Conservation (phyloP, 2,113 vertebrate species). For the Xiphophorus hellerii region DNA sequence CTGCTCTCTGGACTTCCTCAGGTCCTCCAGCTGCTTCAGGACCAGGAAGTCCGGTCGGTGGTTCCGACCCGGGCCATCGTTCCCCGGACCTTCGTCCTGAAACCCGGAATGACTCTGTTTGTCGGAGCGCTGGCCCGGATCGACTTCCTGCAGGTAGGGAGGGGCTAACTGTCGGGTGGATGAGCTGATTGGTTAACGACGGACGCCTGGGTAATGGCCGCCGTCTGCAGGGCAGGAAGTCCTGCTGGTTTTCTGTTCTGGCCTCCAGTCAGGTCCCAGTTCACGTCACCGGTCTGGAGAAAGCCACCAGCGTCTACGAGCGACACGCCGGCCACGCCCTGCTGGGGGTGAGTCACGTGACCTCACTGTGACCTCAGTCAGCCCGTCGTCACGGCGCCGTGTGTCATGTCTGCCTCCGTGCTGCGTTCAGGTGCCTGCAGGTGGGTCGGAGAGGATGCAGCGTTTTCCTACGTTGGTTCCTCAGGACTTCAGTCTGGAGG, state of each 20-base stretch:
- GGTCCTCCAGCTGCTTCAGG: conserved; percentile 88
- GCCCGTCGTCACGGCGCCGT: too few relatives aligned
- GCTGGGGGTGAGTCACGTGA: conserved; percentile 82
- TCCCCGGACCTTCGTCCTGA: conserved; percentile 90
- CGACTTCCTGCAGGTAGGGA: conserved; percentile 88
- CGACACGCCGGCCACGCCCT: conserved; percentile 83
- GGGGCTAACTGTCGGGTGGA: neutral
- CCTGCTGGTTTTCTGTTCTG: conserved; percentile 91
- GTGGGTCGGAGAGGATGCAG: conserved; percentile 90
- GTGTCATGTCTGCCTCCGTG: neutral
- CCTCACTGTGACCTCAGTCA: too few relatives aligned
- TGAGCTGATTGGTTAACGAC: neutral
- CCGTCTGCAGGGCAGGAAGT: conserved; percentile 79
- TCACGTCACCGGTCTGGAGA: conserved; percentile 81
- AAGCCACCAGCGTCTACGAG: conserved; percentile 82
- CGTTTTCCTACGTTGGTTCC: conserved; percentile 84
- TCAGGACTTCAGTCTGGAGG: conserved; percentile 85
- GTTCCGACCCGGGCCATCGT: conserved; percentile 85
- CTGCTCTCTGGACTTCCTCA: conserved; percentile 51
- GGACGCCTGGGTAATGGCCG: too few relatives aligned
- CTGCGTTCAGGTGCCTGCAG: conserved; percentile 82
- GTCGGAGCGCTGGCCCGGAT: conserved; percentile 88
- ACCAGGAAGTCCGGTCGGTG: conserved; percentile 88
- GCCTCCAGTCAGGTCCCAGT: conserved; percentile 85
- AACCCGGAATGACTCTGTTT: conserved; percentile 86